A percentile compares a stretch with the other conserved stretches of the same genome.
Evolutionary conservation across 2,888 invertebrate species (phyloP).

Genomic region (Apomyelois bistriatella): DNA sequence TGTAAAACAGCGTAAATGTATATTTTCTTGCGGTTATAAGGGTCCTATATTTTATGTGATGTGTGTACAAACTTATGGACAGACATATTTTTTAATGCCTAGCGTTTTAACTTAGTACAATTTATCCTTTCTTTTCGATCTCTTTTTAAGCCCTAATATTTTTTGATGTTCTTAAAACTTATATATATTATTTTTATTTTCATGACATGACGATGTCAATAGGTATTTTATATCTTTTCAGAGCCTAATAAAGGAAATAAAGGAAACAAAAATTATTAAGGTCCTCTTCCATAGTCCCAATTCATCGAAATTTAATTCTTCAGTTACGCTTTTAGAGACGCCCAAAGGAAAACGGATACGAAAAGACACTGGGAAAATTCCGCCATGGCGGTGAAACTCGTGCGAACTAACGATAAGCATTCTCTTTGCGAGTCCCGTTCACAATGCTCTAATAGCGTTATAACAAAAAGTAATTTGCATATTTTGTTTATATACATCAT

Average conservation of each 20-base stretch:
- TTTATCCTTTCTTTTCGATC: no score
- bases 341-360: neutral
- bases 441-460: constrained; percentile 6
- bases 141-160: no score
- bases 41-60: no score
- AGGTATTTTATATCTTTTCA: constrained; percentile 28
- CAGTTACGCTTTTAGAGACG: constrained; percentile 28
- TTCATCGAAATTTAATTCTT: constrained; percentile 29
- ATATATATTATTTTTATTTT: no score
- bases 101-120: no score
- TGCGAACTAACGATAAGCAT: constrained; percentile 1
- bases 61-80: no score
- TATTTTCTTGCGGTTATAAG: no score
- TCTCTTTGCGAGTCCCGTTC: neutral
- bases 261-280: constrained; percentile 28
- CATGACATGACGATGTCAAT: neutral
- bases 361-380: constrained; percentile 14
- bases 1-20: no score
- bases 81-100: no score
- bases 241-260: constrained; percentile 40
- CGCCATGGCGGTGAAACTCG: constrained; percentile 38
- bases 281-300: constrained; percentile 38
- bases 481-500: no score
- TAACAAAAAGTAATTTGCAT: no score
- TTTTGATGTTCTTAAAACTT: no score